These are phyloP conservation scores for Aplysina aerophoba DNA, from an alignment of 37 sponge, comb jelly and placozoan species.

Conservation along the genomic window DNA sequence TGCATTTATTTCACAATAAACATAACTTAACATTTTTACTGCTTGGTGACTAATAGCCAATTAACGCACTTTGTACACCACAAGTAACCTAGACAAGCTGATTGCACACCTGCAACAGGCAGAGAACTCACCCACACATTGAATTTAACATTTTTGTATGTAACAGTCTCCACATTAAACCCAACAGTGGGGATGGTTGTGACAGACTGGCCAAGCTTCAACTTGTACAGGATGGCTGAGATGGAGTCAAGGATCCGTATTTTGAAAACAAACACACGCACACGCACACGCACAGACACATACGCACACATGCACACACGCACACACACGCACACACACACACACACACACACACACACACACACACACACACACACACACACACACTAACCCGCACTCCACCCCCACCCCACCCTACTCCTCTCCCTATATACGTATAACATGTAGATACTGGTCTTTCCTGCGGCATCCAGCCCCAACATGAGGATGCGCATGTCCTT, in stretches of 20 bases:
- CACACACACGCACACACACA: conserved; percentile 9
- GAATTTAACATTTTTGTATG: conserved; percentile 97
- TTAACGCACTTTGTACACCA: too few species aligned
- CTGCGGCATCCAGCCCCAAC: conserved; percentile 98
- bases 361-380: too few species aligned
- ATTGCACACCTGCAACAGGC: too few species aligned
- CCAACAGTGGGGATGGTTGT: conserved; percentile 97
- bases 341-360: not conserved
- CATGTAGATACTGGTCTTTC: conserved; percentile 91
- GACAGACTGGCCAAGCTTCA: conserved; percentile 92
- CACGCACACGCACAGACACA: not conserved
- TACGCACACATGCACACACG: not conserved
- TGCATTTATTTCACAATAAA: too few species aligned
- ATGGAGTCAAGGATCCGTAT: not conserved
- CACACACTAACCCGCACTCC: too few species aligned
- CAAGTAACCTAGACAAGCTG: too few species aligned
- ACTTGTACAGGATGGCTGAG: conserved; percentile 91
- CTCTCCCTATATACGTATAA: not conserved
- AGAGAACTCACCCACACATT: conserved; percentile 99
- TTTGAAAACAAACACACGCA: not conserved
- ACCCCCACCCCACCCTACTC: too few species aligned
- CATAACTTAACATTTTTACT: too few species aligned
- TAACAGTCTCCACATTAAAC: conserved; percentile 98
- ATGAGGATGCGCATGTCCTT: conserved; percentile 98
- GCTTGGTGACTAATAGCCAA: too few species aligned